phyloP scores from a whole-genome alignment of 1,140 invertebrate genomes.

The Ladona fulva region DNA sequence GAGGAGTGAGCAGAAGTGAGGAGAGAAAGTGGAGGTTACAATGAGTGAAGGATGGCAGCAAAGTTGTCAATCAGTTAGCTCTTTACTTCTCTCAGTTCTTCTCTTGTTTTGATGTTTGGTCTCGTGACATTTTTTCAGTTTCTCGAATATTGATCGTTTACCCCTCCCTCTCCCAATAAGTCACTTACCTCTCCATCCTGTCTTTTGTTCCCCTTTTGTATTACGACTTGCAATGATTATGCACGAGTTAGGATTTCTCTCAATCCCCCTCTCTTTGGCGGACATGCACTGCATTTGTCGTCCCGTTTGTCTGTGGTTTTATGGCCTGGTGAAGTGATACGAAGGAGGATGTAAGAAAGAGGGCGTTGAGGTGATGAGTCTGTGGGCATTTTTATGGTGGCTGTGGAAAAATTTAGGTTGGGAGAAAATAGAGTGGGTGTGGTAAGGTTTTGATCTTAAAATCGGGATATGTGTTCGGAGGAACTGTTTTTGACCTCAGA shows the following conservation, averaged over 20 bases:
- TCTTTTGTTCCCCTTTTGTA: no score
- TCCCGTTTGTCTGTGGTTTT: neutral
- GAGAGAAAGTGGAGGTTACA: neutral
- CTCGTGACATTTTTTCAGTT: neutral
- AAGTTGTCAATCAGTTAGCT: neutral
- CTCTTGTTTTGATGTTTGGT: neutral
- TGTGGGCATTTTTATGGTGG: conserved; percentile 4
- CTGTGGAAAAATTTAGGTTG: neutral
- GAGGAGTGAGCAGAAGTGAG: neutral
- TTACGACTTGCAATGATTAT: neutral
- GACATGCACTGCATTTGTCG: neutral
- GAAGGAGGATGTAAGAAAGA: neutral
- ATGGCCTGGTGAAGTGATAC: neutral
- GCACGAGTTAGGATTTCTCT: neutral
- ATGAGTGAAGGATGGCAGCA: neutral
- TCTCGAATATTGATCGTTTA: neutral
- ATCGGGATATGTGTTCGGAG: neutral
- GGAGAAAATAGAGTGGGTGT: neutral
- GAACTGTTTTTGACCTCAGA: conserved; percentile 12
- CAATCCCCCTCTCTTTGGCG: neutral
- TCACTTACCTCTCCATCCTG: neutral
- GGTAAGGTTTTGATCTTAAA: neutral
- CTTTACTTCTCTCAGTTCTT: neutral
- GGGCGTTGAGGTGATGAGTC: neutral
- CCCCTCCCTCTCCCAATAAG: neutral